Evolutionary conservation across 1,140 invertebrate genomes (phyloP).

Genomic region (Trichonephila inaurata): DNA sequence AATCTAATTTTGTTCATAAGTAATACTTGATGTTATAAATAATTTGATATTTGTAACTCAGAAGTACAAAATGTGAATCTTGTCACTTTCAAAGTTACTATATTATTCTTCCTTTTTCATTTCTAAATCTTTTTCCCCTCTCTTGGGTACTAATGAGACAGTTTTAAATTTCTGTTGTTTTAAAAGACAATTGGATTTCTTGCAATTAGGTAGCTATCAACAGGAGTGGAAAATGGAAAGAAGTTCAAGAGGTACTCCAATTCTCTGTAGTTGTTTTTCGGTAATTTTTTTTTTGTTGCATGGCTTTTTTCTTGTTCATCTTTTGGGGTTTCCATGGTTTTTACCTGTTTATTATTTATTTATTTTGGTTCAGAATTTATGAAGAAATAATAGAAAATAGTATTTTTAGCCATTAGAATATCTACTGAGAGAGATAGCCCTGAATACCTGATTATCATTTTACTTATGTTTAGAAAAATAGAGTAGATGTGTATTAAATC

Average conservation of each 20-base stretch:
- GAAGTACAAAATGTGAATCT: neutral
- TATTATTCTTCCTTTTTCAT: neutral
- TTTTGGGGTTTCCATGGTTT: neutral
- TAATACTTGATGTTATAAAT: no score
- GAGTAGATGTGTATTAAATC: no score
- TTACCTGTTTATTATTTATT: neutral
- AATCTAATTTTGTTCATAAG: no score
- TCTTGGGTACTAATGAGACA: conserved; percentile 51
- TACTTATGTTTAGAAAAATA: no score
- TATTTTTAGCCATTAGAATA: no score
- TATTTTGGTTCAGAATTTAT: neutral
- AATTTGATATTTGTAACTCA: neutral
- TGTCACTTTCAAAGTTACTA: neutral
- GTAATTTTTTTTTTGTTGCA: conserved; percentile 27
- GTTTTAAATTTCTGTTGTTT: neutral
- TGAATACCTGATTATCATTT: no score
- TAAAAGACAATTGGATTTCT: conserved; percentile 55
- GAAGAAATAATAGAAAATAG: no score
- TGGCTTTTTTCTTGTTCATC: conserved; percentile 36
- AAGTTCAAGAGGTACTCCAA: conserved; percentile 82
- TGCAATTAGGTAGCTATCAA: conserved; percentile 82
- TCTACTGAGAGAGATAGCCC: no score
- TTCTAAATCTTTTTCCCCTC: neutral
- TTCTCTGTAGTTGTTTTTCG: conserved; percentile 26
- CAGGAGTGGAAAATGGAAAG: conserved; percentile 83